Conservation (phyloP, 2,797 vertebrate genomes). For the Distichodus sexfasciatus region DNA sequence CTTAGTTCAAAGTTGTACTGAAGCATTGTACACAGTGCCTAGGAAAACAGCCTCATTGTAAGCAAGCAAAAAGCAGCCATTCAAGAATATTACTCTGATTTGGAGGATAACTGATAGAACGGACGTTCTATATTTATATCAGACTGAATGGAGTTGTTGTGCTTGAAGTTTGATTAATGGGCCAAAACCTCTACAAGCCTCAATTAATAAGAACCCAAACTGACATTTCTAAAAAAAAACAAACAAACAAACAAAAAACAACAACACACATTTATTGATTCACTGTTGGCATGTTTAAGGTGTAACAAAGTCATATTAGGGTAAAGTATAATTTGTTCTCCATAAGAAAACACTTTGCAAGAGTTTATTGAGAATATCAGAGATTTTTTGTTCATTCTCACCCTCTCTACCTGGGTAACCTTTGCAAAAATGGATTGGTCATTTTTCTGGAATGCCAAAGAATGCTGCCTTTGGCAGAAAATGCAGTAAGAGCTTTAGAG, state of each 20-base stretch:
- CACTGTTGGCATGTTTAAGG: neutral
- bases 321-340: neutral
- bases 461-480: slow-evolving; percentile 38
- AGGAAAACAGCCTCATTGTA: neutral
- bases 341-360: neutral
- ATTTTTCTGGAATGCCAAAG: slow-evolving; percentile 28
- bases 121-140: slow-evolving; percentile 5
- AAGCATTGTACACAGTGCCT: too few species aligned
- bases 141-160: neutral
- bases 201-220: too few species aligned
- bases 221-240: too few species aligned
- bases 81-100: too few species aligned
- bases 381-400: neutral
- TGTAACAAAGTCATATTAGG: too few species aligned
- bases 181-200: neutral
- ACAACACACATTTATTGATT: too few species aligned
- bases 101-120: neutral
- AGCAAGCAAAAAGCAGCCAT: neutral
- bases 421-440: slow-evolving; percentile 27
- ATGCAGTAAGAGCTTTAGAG: slow-evolving; percentile 27
- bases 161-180: slow-evolving; percentile 18
- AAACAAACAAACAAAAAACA: too few species aligned
- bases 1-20: neutral
- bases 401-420: slow-evolving; percentile 13
- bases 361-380: neutral